These are phyloP conservation scores for Melanotaenia parkinsoni DNA, from an alignment of 2,797 vertebrate genomes.

Conservation along the genomic window DNA sequence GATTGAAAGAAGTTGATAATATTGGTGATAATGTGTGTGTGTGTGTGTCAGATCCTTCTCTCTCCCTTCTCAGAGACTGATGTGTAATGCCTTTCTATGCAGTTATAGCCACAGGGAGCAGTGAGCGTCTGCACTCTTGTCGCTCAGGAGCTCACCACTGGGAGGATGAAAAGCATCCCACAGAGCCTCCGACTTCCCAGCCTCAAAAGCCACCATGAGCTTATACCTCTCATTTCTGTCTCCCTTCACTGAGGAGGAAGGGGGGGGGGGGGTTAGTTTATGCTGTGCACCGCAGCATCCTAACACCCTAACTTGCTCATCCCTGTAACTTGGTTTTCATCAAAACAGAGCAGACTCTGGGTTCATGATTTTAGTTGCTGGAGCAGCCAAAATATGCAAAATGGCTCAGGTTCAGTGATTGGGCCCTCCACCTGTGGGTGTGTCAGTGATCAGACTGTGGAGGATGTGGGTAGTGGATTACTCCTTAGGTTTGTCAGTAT, in stretches of 20 bases:
- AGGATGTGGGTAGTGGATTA: slow-evolving; percentile 66
- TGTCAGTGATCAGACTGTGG: slow-evolving; percentile 28
- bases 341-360: slow-evolving; percentile 77
- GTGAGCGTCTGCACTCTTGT: slow-evolving; percentile 92
- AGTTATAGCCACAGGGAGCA: slow-evolving; percentile 93
- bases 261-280: slow-evolving; percentile 71
- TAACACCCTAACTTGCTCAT: slow-evolving; percentile 49
- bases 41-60: slow-evolving; percentile 49
- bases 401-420: slow-evolving; percentile 28
- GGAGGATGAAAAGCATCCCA: slow-evolving; percentile 98
- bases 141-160: slow-evolving; percentile 94
- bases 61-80: slow-evolving; percentile 55
- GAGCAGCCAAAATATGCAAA: slow-evolving; percentile 27
- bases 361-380: slow-evolving; percentile 82
- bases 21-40: slow-evolving; percentile 59
- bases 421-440: slow-evolving; percentile 54
- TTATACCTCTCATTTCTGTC: slow-evolving; percentile 93
- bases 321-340: slow-evolving; percentile 72
- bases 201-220: slow-evolving; percentile 95
- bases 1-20: slow-evolving; percentile 73
- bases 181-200: slow-evolving; percentile 92
- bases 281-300: slow-evolving; percentile 85
- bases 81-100: slow-evolving; percentile 88
- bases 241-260: slow-evolving; percentile 81
- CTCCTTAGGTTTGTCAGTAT: slow-evolving; percentile 61